phyloP scores from a whole-genome alignment of 92 coral and sea anemone species.

The Porites lobata region DNA sequence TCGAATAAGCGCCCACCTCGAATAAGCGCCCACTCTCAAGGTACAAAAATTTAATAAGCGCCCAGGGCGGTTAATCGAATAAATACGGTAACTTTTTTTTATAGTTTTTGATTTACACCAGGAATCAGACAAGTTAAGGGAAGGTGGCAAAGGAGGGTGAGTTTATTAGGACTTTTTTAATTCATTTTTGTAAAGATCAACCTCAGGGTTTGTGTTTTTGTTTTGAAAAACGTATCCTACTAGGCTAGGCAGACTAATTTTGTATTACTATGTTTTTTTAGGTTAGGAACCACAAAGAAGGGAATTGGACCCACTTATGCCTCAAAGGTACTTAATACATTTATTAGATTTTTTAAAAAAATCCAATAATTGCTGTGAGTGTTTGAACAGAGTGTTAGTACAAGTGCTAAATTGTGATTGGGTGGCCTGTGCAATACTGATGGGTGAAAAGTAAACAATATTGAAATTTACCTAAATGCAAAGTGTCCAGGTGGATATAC shows the following conservation, averaged over 20 bases:
- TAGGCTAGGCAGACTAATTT: not conserved
- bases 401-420: no score
- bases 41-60: no score
- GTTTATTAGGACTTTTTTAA: not conserved
- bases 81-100: constrained; percentile 27
- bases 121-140: constrained; percentile 88
- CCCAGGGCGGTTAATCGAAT: no score
- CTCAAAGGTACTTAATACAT: constrained; percentile 79
- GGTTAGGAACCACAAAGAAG: constrained; percentile 98
- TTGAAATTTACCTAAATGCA: no score
- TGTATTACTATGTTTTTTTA: constrained; percentile 17
- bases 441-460: no score
- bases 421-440: no score
- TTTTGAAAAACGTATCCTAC: not conserved
- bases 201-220: not conserved
- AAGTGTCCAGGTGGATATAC: no score
- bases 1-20: no score
- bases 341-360: no score
- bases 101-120: constrained; percentile 97
- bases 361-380: not conserved
- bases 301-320: constrained; percentile 99
- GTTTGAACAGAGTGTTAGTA: no score
- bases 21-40: no score
- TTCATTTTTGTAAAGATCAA: not conserved
- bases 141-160: constrained; percentile 89